Evolutionary conservation across 2,797 vertebrate species (phyloP).

Genomic region (Mormyrus proboscirostris): DNA sequence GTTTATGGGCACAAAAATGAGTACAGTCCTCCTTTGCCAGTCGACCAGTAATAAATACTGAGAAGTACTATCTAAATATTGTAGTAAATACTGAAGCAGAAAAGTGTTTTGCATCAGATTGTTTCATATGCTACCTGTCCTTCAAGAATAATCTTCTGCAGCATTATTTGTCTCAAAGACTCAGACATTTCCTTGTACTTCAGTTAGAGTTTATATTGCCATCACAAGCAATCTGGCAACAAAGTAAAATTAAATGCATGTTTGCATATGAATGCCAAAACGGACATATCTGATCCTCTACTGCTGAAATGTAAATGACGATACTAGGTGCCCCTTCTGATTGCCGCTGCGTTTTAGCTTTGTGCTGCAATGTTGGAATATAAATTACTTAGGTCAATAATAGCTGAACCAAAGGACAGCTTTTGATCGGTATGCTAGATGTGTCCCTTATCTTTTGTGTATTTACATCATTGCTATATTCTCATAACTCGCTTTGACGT

Average conservation of each 20-base stretch:
- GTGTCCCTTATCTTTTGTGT: neutral
- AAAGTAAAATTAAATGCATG: neutral
- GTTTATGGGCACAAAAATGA: neutral
- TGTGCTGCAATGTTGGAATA: neutral
- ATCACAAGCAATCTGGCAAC: neutral
- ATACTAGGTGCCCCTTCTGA: neutral
- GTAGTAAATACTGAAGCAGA: neutral
- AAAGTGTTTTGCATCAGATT: neutral
- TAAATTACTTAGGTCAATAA: neutral
- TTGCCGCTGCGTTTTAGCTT: neutral
- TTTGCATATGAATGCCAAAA: neutral
- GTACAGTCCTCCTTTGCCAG: neutral
- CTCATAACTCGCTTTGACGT: neutral
- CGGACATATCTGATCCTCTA: neutral
- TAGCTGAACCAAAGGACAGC: neutral
- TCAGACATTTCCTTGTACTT: constrained; percentile 37
- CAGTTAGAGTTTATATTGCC: constrained; percentile 1
- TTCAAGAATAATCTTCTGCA: constrained; percentile 21
- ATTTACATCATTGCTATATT: neutral
- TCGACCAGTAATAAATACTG: neutral
- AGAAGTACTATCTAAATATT: neutral
- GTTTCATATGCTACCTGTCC: constrained; percentile 15
- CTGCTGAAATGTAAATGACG: neutral
- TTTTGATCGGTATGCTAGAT: neutral
- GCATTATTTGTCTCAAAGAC: constrained; percentile 12